Evolutionary conservation across 2,113 vertebrate species (phyloP), one percentile per base, ranked within the genome.

Genomic region (Lethenteron reissneri): DNA sequence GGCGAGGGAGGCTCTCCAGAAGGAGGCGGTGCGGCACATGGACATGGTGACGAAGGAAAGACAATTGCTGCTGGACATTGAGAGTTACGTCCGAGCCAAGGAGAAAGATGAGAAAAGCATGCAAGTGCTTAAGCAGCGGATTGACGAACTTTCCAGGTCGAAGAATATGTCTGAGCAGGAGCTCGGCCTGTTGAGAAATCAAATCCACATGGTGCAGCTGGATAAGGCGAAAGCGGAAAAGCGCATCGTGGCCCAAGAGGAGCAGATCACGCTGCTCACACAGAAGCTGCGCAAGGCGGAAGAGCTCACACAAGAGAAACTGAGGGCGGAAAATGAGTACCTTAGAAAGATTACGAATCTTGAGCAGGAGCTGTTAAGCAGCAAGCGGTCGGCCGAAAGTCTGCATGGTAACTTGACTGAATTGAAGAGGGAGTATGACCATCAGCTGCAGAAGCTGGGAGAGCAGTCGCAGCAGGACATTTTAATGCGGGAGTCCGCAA

Each of bases 391-490:
- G 41, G 41, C 41, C 41, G 41, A 41, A 7, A 41, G 41, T 41
- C 5, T 41, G 41, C 41, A 41, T 41, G 41, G 41, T 41, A 41
- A 41, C 41, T 41, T 41, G 41, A 41, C 4, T 41, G 41, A 41
- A 41, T 41, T 41, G 41, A 17, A 17, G 56, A 7, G 2, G 12
- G 58, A 14, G 11, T 56, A n/a, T 71, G 70, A 11, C 59, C 57
- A 56, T 73, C 58, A 8, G 15, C 11, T 77, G 73, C 79, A 99
- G 94, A 99, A 99, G 87, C 86, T 90, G 56, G 84, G 95, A 72
- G 92, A 99, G 82, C 92, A 96, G 75, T 92, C 97, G 73, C 92
- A 84, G 78, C 90, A 91, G 76, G 88, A 90, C 3, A 41, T 41
- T 41, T 41, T 41, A 41, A 41, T 41, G 41, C 41, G 41, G 41